A percentile compares a stretch with the other conserved stretches of the same genome.
Evolutionary conservation across 2,113 vertebrate genomes (phyloP).

Genomic region (Tachysurus fulvidraco): DNA sequence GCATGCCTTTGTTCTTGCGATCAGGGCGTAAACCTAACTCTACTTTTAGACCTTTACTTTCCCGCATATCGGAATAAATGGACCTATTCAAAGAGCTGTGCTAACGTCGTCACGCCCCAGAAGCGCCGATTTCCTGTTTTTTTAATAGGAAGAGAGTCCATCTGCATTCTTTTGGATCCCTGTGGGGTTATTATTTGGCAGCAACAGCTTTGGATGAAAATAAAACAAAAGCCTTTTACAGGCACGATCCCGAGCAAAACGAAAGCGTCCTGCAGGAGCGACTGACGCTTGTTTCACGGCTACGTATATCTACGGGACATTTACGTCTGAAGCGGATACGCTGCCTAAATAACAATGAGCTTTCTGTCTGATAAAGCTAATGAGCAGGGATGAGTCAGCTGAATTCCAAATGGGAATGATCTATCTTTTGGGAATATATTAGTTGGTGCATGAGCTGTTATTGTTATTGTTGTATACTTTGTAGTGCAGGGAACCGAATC

Average conservation of each 20-base stretch:
- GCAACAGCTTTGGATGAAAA: conserved; percentile 1
- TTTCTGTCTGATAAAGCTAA: conserved; percentile 11
- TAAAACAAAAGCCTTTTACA: conserved; percentile 23
- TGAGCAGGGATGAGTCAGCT: conserved; percentile 1
- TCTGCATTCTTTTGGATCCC: conserved; percentile 27
- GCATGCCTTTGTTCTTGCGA: conserved; percentile 6
- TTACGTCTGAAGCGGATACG: neutral
- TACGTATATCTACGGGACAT: neutral
- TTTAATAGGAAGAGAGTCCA: conserved; percentile 42
- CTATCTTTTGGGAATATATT: neutral
- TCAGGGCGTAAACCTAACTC: conserved; percentile 18
- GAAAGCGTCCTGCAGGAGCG: conserved; percentile 26
- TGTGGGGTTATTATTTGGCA: conserved; percentile 15
- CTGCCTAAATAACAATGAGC: conserved; percentile 18
- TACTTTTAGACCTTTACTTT: conserved; percentile 32
- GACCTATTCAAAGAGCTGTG: conserved; percentile 39
- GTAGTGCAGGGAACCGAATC: neutral
- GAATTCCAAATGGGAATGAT: neutral
- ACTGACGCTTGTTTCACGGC: conserved; percentile 37
- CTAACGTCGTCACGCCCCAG: conserved; percentile 20
- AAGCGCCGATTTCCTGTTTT: conserved; percentile 36
- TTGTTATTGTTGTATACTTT: neutral
- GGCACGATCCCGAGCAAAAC: neutral
- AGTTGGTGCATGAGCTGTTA: neutral
- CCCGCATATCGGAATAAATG: conserved; percentile 19